Evolutionary conservation across 2,113 vertebrate genomes (phyloP).

Genomic region (Platysteira castanea): DNA sequence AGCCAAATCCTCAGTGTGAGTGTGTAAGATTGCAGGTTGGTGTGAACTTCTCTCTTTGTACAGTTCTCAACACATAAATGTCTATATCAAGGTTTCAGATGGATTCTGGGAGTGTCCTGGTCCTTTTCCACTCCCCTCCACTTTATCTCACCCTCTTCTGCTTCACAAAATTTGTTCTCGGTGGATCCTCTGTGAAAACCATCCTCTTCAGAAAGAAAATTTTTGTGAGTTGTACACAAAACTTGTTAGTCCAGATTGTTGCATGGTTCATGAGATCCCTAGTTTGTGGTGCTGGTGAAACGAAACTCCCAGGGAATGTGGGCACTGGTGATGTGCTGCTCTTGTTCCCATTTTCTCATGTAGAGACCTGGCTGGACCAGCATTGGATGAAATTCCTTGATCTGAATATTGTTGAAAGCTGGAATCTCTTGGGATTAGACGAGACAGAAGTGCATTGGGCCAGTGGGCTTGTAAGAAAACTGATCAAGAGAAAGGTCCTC

Average conservation of each 20-base stretch:
- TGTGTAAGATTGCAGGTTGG: neutral
- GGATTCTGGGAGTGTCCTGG: neutral
- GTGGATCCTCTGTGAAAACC: neutral
- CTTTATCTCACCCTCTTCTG: neutral
- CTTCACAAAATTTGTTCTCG: neutral
- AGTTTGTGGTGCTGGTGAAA: neutral
- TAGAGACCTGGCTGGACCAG: neutral
- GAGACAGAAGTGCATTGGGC: neutral
- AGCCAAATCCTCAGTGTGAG: neutral
- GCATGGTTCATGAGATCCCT: neutral
- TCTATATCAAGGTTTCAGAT: neutral
- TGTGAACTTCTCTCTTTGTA: neutral
- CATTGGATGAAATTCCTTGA: neutral
- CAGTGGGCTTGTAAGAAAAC: neutral
- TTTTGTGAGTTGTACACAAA: neutral
- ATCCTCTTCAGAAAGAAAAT: neutral
- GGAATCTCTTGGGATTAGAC: neutral
- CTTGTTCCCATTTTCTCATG: neutral
- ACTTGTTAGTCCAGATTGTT: neutral
- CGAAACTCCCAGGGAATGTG: neutral
- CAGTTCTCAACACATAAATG: neutral
- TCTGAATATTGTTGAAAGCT: neutral
- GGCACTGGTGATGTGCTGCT: neutral
- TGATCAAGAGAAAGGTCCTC: neutral
- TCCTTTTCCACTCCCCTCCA: neutral